These are phyloP conservation scores for Chionomys nivalis DNA, from an alignment of 2,113 vertebrate genomes.

Conservation along the genomic window DNA sequence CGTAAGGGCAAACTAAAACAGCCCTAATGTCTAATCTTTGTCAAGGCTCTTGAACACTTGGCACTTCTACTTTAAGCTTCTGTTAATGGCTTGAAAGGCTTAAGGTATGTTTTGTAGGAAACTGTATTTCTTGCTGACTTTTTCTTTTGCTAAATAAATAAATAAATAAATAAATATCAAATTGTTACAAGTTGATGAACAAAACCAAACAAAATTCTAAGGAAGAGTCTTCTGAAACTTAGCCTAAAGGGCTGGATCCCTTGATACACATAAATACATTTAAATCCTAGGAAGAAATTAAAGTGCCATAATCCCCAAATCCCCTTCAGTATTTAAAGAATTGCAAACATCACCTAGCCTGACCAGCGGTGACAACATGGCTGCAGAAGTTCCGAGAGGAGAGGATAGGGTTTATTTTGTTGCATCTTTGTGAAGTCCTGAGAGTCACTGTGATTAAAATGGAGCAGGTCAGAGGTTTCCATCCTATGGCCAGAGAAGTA, in stretches of 20 bases:
- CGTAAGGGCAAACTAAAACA: neutral
- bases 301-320: neutral
- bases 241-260: neutral
- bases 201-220: neutral
- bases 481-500: neutral
- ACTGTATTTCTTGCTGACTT: neutral
- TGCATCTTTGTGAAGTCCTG: neutral
- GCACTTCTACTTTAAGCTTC: neutral
- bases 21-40: accelerated
- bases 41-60: neutral
- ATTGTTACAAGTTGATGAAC: neutral
- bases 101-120: neutral
- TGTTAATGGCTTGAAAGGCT: neutral
- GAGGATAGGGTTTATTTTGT: neutral
- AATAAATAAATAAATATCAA: neutral
- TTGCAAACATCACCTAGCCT: neutral
- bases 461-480: neutral
- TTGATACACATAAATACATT: neutral
- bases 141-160: neutral
- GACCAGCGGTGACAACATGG: neutral
- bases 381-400: neutral
- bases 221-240: neutral
- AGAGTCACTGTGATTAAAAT: neutral
- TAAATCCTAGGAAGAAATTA: neutral
- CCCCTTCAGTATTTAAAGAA: neutral